Base-by-base conservation (phyloP, 2,888 invertebrate species). In the Biston betularia region DNA sequence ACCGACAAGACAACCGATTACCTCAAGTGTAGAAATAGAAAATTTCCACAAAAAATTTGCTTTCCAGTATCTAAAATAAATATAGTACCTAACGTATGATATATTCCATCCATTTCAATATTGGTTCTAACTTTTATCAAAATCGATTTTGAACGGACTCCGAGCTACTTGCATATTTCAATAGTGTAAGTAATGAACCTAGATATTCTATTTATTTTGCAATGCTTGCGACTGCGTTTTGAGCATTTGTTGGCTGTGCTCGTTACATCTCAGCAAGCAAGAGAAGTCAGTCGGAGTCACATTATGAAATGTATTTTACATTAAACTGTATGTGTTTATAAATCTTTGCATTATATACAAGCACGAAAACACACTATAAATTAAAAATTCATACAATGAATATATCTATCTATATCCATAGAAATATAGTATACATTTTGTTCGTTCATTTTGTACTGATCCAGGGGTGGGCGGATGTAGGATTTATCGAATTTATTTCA, bases 111-210 rank as follows among this genome's bases (percentile, higher is more conserved):
- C 40, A 53, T 53, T 40, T 40, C 38, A 40, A 53, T 40, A 40
- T 38, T 40, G 40, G 38, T 14, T 15, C 38, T 9, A 53, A 50
- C 50, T 52, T 40, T 53, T 38, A 53, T 53, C 38, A 38, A 42
- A 55, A 44, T 55, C 54, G 54, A 55, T 55, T 53, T 40, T 10
- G 15, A 53, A 38, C 38, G 38, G 10, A 50, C 50, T 34, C 6
- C 4, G 34, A n/a, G 8, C 34, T 8, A n/a, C n/a, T 34, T 24
- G 34, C 8, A 34, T n/a, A n/a, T 50, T 34, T 50, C 49, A 49
- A 45, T 3, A 45, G 45, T 42, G 11, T 48, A 48, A 24, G 48
- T 24, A 48, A 10, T n/a, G 15, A 15, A 15, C 15, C 7, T 14
- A 46, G 9, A 4, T 0, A 46, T 7, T 2, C 9, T 2, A 46